phyloP scores from a whole-genome alignment of 2,888 invertebrate species.

The Oligia latruncula region DNA sequence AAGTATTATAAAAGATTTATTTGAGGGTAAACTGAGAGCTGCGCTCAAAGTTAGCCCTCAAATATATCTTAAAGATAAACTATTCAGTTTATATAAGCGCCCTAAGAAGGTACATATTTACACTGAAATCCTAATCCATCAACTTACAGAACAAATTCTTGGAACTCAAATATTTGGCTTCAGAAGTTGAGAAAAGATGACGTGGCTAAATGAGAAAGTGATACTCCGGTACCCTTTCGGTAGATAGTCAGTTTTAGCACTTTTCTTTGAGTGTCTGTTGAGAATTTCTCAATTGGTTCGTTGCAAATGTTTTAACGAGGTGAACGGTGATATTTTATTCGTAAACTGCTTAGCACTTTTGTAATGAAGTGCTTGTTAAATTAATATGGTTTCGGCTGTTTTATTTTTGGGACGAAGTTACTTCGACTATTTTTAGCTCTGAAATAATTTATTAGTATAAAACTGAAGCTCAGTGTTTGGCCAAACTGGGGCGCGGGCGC shows the following conservation, averaged over 20 bases:
- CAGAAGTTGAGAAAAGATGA: constrained; percentile 27
- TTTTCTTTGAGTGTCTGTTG: constrained; percentile 59
- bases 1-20: not conserved
- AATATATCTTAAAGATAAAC: constrained; percentile 17
- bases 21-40: not conserved
- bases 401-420: not conserved
- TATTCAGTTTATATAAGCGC: not conserved
- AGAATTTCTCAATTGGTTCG: constrained; percentile 66
- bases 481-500: too few species aligned
- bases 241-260: constrained; percentile 33
- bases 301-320: constrained; percentile 66
- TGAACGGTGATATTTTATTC: constrained; percentile 59
- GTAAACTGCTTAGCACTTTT: constrained; percentile 35
- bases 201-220: constrained; percentile 32
- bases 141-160: constrained; percentile 5
- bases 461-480: not conserved
- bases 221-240: constrained; percentile 37
- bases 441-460: not conserved
- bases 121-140: constrained; percentile 18
- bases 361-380: constrained; percentile 28
- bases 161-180: constrained; percentile 44
- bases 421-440: not conserved
- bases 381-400: not conserved
- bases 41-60: not conserved
- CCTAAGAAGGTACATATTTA: constrained; percentile 18